Conservation (phyloP, 2,113 vertebrate species). For the Numida meleagris region DNA sequence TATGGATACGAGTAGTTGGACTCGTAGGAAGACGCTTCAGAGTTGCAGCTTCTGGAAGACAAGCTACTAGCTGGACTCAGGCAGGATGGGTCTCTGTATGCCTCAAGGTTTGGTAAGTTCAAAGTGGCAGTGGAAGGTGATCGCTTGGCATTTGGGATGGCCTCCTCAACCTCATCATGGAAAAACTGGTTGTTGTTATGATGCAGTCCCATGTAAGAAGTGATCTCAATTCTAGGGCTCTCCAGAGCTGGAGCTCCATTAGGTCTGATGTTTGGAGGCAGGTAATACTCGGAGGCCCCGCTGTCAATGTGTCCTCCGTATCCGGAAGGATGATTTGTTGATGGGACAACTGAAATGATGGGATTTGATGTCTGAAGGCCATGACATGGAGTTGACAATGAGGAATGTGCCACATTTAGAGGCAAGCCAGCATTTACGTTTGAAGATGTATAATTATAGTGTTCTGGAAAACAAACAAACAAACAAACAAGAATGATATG, state of each 20-base stretch:
- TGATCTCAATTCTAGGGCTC: slow-evolving; percentile 97
- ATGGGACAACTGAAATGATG: slow-evolving; percentile 82
- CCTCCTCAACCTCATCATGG: slow-evolving; percentile 87
- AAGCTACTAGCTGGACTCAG: slow-evolving; percentile 95
- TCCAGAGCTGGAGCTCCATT: slow-evolving; percentile 89
- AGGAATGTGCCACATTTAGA: slow-evolving; percentile 86
- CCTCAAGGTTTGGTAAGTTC: slow-evolving; percentile 89
- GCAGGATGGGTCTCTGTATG: slow-evolving; percentile 92
- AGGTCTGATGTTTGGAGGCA: slow-evolving; percentile 82
- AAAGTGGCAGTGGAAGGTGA: slow-evolving; percentile 89
- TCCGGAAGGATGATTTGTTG: slow-evolving; percentile 83
- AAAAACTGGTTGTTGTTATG: slow-evolving; percentile 83
- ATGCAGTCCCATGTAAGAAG: slow-evolving; percentile 86
- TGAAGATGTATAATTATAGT: slow-evolving; percentile 87
- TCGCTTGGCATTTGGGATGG: slow-evolving; percentile 81
- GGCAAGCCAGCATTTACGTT: slow-evolving; percentile 86
- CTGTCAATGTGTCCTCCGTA: slow-evolving; percentile 85
- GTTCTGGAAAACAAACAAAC: slow-evolving; percentile 85
- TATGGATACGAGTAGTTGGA: slow-evolving; percentile 94
- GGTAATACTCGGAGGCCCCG: slow-evolving; percentile 84
- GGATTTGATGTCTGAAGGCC: slow-evolving; percentile 87
- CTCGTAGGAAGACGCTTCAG: slow-evolving; percentile 94
- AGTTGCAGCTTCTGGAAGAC: slow-evolving; percentile 96
- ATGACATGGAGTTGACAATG: slow-evolving; percentile 88
- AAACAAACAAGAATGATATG: slow-evolving; percentile 18